A percentile compares a stretch with the other conserved stretches of the same genome.
These are phyloP conservation scores for Erannis defoliaria DNA, from an alignment of 2,888 invertebrate species.

Conservation along the genomic window DNA sequence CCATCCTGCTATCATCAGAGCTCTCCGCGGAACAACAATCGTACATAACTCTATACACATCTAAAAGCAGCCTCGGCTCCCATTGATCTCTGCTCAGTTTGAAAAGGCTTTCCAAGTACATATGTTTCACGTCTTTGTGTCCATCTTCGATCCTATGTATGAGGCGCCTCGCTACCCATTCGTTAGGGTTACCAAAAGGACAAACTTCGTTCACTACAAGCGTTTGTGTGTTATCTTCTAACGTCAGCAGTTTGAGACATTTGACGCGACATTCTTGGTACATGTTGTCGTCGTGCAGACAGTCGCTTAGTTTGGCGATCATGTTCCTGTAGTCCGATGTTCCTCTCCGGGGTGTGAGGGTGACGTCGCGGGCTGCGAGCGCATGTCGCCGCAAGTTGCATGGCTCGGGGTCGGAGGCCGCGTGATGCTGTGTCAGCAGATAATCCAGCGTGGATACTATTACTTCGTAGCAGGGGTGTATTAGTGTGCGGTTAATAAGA, in stretches of 20 bases:
- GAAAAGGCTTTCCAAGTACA: constrained; percentile 17
- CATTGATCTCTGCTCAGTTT: not conserved
- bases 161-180: constrained; percentile 30
- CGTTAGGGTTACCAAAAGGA: not conserved
- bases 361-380: not conserved
- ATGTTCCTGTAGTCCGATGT: not conserved
- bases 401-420: not conserved
- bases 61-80: not conserved
- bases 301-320: constrained; percentile 70
- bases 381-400: not conserved
- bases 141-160: constrained; percentile 57
- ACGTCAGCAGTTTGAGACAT: constrained; percentile 61
- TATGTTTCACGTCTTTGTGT: constrained; percentile 1
- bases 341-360: not conserved
- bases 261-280: constrained; percentile 72
- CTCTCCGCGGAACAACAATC: not conserved
- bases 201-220: constrained; percentile 49
- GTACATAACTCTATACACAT: not conserved
- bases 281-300: constrained; percentile 50
- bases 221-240: constrained; percentile 60
- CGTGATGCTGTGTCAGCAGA: not conserved
- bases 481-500: constrained; percentile 1
- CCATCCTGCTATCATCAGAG: not conserved
- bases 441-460: not conserved
- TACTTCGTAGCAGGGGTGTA: constrained; percentile 2